Base-by-base conservation (phyloP, 2,888 invertebrate species). In the Antheraea yamamai region DNA sequence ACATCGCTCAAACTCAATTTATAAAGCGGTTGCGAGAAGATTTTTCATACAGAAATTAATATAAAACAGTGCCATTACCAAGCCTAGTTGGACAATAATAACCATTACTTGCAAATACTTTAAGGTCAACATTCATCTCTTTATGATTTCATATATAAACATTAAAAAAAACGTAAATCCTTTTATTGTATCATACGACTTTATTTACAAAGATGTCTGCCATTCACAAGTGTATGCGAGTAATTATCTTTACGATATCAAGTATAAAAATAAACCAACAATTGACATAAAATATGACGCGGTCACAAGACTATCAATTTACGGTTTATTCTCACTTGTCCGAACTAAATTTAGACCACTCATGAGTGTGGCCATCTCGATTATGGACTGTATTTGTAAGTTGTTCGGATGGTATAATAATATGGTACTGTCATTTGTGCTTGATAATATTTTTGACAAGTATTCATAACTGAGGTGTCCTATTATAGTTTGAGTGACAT, bases 301-400 rank as follows among this genome's bases (percentile, higher is more conserved):
- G 81, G 86, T 91, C 91, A 91, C 91, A 88, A 90, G 91, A 91
- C 89, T 85, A 81, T 81, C 84, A 85, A 87, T 88, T 88, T 83
- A 83, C 81, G 83, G 82, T 85, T 87, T 87, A 87, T 90, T 89
- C 87, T 83, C 88, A 87, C 87, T 87, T 81, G 83, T 79, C 74
- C 75, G 79, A 76, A 87, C 93, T 94, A 94, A 88, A 91, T 92
- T 90, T 94, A 93, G 92, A 87, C 79, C 91, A 89, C 85, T 90
- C 89, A 83, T 88, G 83, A 83, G 83, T 86, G 89, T 89, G 91
- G 92, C 89, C 89, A 89, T 88, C 88, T 91, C 84, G 84, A 90
- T 92, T 90, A 80, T 76, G 76, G 80, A 76, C 77, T 78, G 79
- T 80, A 77, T 76, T 75, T 74, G 76, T 86, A 87, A 88, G 83